phyloP scores from a whole-genome alignment of 2,888 invertebrate genomes.

The Scelioninae gen. 2 region DNA sequence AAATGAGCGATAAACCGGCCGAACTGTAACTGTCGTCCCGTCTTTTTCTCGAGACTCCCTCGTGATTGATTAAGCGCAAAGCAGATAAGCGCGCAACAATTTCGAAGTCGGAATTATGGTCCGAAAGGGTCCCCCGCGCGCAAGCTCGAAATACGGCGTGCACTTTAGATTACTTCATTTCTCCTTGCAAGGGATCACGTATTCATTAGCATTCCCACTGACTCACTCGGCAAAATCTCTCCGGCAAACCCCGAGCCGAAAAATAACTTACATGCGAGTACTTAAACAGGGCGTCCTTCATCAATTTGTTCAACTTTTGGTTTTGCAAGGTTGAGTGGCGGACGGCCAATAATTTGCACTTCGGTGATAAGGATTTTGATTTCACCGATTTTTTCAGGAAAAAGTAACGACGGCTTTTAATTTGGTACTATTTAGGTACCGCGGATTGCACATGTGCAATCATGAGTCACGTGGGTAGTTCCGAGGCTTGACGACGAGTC shows the following conservation, averaged over 20 bases:
- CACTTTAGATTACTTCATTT: slow-evolving; percentile 54
- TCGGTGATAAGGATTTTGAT: too few relatives aligned
- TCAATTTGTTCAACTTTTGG: too few relatives aligned
- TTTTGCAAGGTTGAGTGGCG: too few relatives aligned
- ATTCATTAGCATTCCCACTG: slow-evolving; percentile 58
- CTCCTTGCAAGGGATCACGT: slow-evolving; percentile 48
- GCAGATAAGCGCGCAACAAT: slow-evolving; percentile 43
- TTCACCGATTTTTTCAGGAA: too few relatives aligned
- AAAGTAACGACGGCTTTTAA: too few relatives aligned
- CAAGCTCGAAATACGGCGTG: slow-evolving; percentile 48
- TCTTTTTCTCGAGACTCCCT: not conserved
- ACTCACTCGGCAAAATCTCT: slow-evolving; percentile 33
- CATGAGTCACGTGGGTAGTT: too few relatives aligned
- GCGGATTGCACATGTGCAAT: too few relatives aligned
- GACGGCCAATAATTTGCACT: too few relatives aligned
- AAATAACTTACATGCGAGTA: too few relatives aligned
- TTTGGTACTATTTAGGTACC: too few relatives aligned
- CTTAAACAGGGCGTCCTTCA: too few relatives aligned
- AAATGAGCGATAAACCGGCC: slow-evolving; percentile 12
- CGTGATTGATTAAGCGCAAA: slow-evolving; percentile 45
- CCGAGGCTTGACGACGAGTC: too few relatives aligned
- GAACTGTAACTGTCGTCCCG: not conserved
- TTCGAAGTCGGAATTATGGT: slow-evolving; percentile 46
- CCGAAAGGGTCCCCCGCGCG: slow-evolving; percentile 38
- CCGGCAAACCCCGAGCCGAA: slow-evolving; percentile 23